Evolutionary conservation across 2,113 vertebrate species (phyloP).

Genomic region (Camelus dromedarius): DNA sequence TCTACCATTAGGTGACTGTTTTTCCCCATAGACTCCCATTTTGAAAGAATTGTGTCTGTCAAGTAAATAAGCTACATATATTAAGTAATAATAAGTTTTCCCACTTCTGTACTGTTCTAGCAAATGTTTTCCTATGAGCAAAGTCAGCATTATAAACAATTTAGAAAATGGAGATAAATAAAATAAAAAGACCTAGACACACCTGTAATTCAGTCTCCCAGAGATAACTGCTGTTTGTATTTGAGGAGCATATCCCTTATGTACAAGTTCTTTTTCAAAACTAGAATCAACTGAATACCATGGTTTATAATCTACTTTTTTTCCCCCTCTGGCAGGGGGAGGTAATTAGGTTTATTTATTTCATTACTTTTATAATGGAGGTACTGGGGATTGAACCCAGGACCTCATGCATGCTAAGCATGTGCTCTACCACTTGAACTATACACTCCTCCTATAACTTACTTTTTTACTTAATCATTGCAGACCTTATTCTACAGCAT

Average conservation of each 20-base stretch:
- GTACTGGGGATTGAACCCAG: no score
- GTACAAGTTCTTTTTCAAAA: constrained; percentile 18
- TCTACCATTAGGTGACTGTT: background rate
- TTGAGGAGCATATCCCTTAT: background rate
- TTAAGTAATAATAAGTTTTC: background rate
- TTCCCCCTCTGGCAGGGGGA: no score
- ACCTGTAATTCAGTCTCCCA: background rate
- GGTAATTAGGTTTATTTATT: no score
- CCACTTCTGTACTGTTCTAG: constrained; percentile 4
- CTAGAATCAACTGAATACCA: background rate
- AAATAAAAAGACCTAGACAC: background rate
- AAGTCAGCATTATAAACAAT: constrained; percentile 4
- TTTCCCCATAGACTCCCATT: background rate
- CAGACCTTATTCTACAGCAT: background rate
- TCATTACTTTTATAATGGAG: no score
- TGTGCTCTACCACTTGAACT: no score
- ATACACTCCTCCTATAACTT: no score
- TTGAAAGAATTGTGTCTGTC: background rate
- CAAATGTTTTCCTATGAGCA: background rate
- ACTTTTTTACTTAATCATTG: background rate
- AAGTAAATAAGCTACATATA: background rate
- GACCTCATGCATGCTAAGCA: no score
- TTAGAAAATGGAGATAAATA: background rate
- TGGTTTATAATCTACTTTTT: background rate
- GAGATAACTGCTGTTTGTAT: background rate